Percentiles rank a stretch among this genome's conserved stretches.
phyloP scores from a whole-genome alignment of 2,113 vertebrate species.

The Hiodon alosoides region DNA sequence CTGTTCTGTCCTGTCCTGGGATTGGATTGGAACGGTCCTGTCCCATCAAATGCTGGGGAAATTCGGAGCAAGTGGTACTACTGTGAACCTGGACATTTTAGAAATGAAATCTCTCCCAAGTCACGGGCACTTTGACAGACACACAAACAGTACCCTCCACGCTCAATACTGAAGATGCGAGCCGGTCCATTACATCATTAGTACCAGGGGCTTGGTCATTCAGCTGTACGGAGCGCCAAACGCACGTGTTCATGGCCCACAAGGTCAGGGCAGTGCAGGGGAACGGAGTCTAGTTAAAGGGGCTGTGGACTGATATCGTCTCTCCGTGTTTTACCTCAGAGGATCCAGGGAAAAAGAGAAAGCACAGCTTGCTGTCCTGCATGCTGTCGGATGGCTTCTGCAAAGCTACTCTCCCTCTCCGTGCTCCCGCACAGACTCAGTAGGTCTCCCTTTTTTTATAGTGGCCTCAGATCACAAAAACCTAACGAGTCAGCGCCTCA shows the following conservation, averaged over 20 bases:
- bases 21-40: not conserved
- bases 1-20: not conserved
- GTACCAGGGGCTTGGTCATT: constrained; percentile 21
- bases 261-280: not conserved
- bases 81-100: not conserved
- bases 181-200: not conserved
- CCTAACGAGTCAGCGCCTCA: constrained; percentile 48
- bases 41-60: not conserved
- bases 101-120: not conserved
- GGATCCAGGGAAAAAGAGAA: constrained; percentile 6
- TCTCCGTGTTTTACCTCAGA: not conserved
- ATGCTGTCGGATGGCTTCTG: not conserved
- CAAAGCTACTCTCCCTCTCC: constrained; percentile 11
- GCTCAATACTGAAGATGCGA: constrained; percentile 2
- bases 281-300: not conserved
- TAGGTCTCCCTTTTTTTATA: constrained; percentile 54
- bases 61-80: not conserved
- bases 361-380: not conserved
- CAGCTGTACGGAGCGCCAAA: constrained; percentile 13
- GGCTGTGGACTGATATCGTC: not conserved
- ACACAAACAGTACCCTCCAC: constrained; percentile 11
- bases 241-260: not conserved
- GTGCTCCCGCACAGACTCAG: constrained; percentile 37
- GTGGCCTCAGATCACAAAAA: too few relatives aligned
- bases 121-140: constrained; percentile 18